These are phyloP conservation scores for Episyrphus balteatus DNA, from an alignment of 1,140 invertebrate genomes.

Conservation along the genomic window DNA sequence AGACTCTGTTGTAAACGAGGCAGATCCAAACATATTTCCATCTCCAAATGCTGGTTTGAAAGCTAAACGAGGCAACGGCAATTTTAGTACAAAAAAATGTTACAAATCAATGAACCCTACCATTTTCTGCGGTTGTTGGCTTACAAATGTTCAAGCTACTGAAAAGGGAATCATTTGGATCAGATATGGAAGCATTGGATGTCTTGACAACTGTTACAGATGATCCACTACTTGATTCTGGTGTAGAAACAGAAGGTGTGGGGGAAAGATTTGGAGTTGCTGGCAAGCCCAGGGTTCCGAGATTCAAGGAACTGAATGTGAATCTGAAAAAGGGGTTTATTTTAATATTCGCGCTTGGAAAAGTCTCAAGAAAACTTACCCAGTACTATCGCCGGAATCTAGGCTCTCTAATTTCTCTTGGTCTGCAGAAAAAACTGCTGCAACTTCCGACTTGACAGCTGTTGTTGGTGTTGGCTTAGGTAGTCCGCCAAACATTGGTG, in stretches of 20 bases:
- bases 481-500: too few relatives aligned
- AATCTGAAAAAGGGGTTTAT: too few relatives aligned
- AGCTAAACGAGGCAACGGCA: neutral
- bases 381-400: too few relatives aligned
- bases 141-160: conserved; percentile 9
- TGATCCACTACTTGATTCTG: neutral
- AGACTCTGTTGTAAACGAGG: neutral
- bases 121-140: conserved; percentile 5
- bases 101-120: neutral
- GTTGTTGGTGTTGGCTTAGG: too few relatives aligned
- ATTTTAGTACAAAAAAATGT: neutral
- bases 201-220: neutral
- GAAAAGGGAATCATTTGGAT: conserved; percentile 5
- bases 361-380: too few relatives aligned
- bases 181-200: neutral
- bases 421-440: too few relatives aligned
- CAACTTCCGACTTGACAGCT: too few relatives aligned
- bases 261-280: too few relatives aligned
- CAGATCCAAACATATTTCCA: neutral
- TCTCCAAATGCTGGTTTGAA: neutral
- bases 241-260: neutral
- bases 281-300: too few relatives aligned
- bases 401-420: too few relatives aligned
- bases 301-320: too few relatives aligned
- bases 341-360: too few relatives aligned